Percentiles rank a stretch among this genome's conserved stretches.
Evolutionary conservation across 2,888 invertebrate species (phyloP).

Genomic region (Cheilosia soror): DNA sequence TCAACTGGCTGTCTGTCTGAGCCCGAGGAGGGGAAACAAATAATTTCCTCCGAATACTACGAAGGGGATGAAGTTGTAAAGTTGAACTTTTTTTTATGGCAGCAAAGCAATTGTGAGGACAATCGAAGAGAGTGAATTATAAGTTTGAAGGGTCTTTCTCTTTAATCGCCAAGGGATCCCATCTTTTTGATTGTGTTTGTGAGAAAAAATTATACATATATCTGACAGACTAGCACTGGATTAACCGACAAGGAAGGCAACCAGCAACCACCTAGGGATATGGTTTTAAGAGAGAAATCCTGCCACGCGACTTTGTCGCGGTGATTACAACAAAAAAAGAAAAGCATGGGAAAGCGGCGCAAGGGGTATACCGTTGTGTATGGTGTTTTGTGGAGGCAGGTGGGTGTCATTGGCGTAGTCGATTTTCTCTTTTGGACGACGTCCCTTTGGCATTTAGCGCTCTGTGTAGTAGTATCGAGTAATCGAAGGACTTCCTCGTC

Average conservation of each 20-base stretch:
- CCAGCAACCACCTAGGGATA: slow-evolving; percentile 4
- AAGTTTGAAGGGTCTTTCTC: slow-evolving; percentile 58
- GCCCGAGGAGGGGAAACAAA: slow-evolving; percentile 54
- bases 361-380: neutral
- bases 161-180: slow-evolving; percentile 49
- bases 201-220: slow-evolving; percentile 28
- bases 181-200: slow-evolving; percentile 17
- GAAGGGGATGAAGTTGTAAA: slow-evolving; percentile 57
- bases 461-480: slow-evolving; percentile 40
- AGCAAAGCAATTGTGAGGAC: slow-evolving; percentile 16
- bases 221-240: neutral
- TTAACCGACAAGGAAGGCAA: neutral
- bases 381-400: neutral
- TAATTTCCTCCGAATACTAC: slow-evolving; percentile 32
- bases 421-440: slow-evolving; percentile 36
- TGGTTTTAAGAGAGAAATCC: slow-evolving; percentile 50
- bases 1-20: slow-evolving; percentile 63
- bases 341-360: neutral
- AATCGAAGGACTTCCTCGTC: slow-evolving; percentile 66
- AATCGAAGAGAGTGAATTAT: slow-evolving; percentile 60
- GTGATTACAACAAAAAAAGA: slow-evolving; percentile 35
- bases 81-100: neutral
- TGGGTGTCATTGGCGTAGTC: neutral
- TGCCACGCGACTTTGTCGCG: slow-evolving; percentile 64
- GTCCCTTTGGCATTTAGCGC: slow-evolving; percentile 7